Base-by-base conservation (phyloP, 1,140 invertebrate species). In the Ostrea denselamellosa region DNA sequence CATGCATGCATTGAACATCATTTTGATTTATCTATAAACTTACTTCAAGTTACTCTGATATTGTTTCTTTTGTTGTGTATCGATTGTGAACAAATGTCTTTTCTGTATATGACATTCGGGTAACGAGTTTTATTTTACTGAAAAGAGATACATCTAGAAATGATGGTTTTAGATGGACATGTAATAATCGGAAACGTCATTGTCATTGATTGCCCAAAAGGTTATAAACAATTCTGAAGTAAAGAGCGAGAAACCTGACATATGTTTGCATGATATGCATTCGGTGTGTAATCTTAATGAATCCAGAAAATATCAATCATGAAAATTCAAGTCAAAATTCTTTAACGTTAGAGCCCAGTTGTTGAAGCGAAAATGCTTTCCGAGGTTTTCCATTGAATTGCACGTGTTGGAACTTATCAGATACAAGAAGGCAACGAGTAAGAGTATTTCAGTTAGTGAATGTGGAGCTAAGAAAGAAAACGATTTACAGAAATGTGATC, bases 401-500 rank as follows among this genome's bases (percentile, higher is more conserved):
- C 17, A 77, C 2, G 25, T 34, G n/a, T 25, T 28, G 25, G 65
- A 71, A 71, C 65, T 28, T 77, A 77, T 77, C 68, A 3, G 28
- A 77, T 77, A 77, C 5, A 10, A 34, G 14, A 19, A 77, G 68
- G 12, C 17, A n/a, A 25, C 9, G 22, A 34, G 25, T 14, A n/a
- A 7, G 68, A 77, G 68, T 12, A 2, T 77, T 77, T 77, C 68
- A 77, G 28, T 77, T 25, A 77, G 22, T 34, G 22, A 22, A 25
- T 77, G 34, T 77, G 22, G 68, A 77, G 25, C 68, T 34, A 34
- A 77, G 4, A 25, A 28, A 28, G 25, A 25, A 34, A 34, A 77
- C 14, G 68, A 34, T 77, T 77, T 34, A 77, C 22, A 77, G 12
- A 25, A 77, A 77, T 77, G 68, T 77, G 68, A 77, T 77, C 28